Conservation (phyloP, 2,113 vertebrate species). For the Orycteropus afer region DNA sequence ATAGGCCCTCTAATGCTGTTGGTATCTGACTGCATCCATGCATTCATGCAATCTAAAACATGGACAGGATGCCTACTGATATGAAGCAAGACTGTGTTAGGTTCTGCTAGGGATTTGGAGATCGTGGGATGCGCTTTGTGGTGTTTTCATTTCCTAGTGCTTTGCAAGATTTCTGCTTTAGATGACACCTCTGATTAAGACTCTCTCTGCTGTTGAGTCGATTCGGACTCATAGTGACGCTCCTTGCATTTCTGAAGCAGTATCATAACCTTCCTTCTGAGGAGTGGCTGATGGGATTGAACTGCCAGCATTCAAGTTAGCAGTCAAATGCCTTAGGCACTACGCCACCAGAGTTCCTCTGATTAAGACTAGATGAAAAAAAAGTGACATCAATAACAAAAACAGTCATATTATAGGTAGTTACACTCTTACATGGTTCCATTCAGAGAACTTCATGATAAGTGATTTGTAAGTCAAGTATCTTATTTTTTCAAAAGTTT, state of each 20-base stretch:
- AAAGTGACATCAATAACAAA: neutral
- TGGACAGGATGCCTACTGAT: neutral
- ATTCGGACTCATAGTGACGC: too few species aligned
- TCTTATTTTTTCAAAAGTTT: too few species aligned
- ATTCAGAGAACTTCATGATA: too few species aligned
- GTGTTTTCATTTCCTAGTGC: neutral
- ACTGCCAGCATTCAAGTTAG: too few species aligned
- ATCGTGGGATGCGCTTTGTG: neutral
- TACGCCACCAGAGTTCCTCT: too few species aligned
- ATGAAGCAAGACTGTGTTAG: neutral
- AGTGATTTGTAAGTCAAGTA: too few species aligned
- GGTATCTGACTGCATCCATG: neutral
- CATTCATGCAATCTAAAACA: neutral
- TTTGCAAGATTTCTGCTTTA: neutral
- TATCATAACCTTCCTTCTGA: too few species aligned
- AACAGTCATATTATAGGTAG: too few species aligned
- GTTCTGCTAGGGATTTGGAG: neutral
- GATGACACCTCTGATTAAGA: neutral
- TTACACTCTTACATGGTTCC: too few species aligned
- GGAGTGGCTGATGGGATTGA: too few species aligned
- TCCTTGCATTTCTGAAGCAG: too few species aligned
- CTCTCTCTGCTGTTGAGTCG: neutral
- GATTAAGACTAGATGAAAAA: neutral
- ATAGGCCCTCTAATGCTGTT: constrained; percentile 2
- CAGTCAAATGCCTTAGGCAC: too few species aligned